These are phyloP conservation scores for Vollenhovia emeryi DNA, from an alignment of 1,140 invertebrate genomes.

Conservation along the genomic window DNA sequence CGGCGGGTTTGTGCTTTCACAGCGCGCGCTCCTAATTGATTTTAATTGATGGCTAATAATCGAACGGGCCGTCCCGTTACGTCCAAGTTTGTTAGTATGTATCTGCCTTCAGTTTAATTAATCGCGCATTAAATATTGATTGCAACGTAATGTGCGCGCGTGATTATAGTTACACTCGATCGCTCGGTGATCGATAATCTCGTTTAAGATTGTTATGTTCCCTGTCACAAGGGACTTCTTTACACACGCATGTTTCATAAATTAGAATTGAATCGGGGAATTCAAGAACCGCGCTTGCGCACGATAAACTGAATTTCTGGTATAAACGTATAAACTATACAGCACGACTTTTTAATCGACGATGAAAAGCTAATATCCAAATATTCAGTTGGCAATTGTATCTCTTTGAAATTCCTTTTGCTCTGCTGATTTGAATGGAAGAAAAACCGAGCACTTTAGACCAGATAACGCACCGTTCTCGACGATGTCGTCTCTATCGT, in stretches of 20 bases:
- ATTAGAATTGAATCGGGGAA: background rate
- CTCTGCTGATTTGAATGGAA: background rate
- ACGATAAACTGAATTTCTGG: background rate
- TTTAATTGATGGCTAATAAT: slow-evolving; percentile 55
- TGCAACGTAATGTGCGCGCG: background rate
- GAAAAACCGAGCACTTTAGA: background rate
- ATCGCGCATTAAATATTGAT: slow-evolving; percentile 43
- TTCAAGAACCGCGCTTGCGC: background rate
- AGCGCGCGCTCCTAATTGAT: slow-evolving; percentile 38
- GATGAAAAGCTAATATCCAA: background rate
- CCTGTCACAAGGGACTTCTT: background rate
- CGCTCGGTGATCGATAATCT: background rate
- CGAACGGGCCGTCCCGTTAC: background rate
- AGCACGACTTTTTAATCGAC: background rate
- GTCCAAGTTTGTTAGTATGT: background rate
- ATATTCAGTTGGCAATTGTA: background rate
- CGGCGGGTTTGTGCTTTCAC: background rate
- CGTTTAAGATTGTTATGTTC: background rate
- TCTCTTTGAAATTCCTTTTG: background rate
- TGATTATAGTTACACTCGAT: background rate
- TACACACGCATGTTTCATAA: background rate
- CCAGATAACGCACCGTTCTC: background rate
- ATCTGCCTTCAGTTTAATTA: slow-evolving; percentile 41
- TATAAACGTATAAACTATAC: background rate
- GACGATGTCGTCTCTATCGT: background rate